phyloP scores from a whole-genome alignment of 2,888 invertebrate genomes.

The Drosophila nigricruria region DNA sequence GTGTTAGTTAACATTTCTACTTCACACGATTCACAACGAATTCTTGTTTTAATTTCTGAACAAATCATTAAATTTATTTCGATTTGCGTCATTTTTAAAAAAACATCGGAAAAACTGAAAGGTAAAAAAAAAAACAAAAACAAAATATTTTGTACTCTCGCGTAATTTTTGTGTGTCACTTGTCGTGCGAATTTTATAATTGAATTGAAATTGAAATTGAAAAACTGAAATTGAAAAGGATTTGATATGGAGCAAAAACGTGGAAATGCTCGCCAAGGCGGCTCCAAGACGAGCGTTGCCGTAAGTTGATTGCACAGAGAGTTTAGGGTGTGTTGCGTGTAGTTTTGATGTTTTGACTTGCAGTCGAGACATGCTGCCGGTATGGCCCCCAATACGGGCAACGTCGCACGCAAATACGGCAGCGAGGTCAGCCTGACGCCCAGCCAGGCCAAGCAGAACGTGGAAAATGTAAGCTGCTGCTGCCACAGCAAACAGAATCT shows the following conservation, averaged over 20 bases:
- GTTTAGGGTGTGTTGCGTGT: slow-evolving; percentile 14
- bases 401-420: slow-evolving; percentile 61
- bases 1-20: slow-evolving; percentile 58
- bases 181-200: slow-evolving; percentile 35
- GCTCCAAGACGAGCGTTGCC: slow-evolving; percentile 62
- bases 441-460: slow-evolving; percentile 73
- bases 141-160: slow-evolving; percentile 8
- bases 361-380: slow-evolving; percentile 56
- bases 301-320: slow-evolving; percentile 52
- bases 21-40: slow-evolving; percentile 46
- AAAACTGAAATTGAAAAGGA: neutral
- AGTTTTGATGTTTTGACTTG: slow-evolving; percentile 24
- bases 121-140: neutral
- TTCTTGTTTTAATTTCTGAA: slow-evolving; percentile 26
- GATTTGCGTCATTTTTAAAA: slow-evolving; percentile 26
- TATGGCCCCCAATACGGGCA: neutral
- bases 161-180: slow-evolving; percentile 40
- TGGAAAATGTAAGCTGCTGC: slow-evolving; percentile 68
- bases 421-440: slow-evolving; percentile 82
- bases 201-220: neutral
- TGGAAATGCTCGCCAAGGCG: slow-evolving; percentile 60
- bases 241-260: slow-evolving; percentile 64
- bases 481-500: neutral
- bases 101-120: slow-evolving; percentile 6
- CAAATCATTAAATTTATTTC: slow-evolving; percentile 41